Evolutionary conservation across 2,113 vertebrate genomes (phyloP).

Genomic region (Menura novaehollandiae): DNA sequence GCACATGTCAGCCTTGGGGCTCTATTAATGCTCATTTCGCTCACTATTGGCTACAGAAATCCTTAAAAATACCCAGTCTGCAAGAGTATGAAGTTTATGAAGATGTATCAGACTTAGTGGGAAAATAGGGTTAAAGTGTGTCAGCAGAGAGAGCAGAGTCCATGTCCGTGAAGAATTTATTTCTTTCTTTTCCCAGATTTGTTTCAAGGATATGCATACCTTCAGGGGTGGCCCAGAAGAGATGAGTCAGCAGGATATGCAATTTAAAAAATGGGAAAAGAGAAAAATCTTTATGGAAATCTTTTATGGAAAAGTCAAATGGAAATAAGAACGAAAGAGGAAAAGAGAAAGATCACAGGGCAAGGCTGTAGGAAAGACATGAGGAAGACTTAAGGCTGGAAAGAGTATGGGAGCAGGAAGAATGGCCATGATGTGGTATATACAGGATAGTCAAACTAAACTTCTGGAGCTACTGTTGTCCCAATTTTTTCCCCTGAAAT

Average conservation of each 20-base stretch:
- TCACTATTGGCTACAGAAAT: not conserved
- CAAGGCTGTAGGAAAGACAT: not conserved
- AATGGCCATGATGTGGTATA: not conserved
- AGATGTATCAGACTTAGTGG: not conserved
- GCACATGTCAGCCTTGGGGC: not conserved
- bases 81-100: not conserved
- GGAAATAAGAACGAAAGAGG: not conserved
- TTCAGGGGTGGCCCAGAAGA: not conserved
- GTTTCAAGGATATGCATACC: not conserved
- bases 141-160: not conserved
- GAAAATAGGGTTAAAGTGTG: not conserved
- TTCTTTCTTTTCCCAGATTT: not conserved
- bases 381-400: not conserved
- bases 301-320: not conserved
- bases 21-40: not conserved
- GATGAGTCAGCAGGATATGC: not conserved
- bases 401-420: not conserved
- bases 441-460: not conserved
- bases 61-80: not conserved
- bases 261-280: not conserved
- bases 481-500: not conserved
- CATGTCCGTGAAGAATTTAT: accelerated
- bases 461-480: not conserved
- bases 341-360: not conserved
- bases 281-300: not conserved